phyloP scores from a whole-genome alignment of 2,113 vertebrate species.

The Ancistrus triradiatus region DNA sequence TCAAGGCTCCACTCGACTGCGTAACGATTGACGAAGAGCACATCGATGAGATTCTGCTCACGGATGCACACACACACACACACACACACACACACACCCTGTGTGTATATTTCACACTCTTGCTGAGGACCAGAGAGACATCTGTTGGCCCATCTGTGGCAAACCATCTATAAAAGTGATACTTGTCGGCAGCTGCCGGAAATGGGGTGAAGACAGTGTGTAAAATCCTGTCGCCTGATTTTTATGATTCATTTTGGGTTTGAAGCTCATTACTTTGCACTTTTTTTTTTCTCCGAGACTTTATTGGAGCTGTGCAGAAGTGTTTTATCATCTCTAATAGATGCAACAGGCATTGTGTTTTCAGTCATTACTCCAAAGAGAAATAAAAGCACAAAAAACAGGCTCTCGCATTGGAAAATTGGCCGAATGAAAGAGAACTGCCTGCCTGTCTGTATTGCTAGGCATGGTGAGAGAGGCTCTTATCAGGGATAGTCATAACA shows the following conservation, averaged over 20 bases:
- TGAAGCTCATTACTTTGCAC: neutral
- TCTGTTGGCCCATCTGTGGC: conserved; percentile 49
- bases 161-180: conserved; percentile 47
- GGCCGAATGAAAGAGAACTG: conserved; percentile 7
- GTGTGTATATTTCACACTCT: conserved; percentile 8
- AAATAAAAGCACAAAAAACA: conserved; percentile 8
- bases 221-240: conserved; percentile 20
- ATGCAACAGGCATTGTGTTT: conserved; percentile 13
- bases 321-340: conserved; percentile 12
- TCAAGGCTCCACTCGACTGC: conserved; percentile 35
- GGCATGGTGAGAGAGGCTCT: conserved; percentile 44
- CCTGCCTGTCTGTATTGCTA: conserved; percentile 52
- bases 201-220: conserved; percentile 32
- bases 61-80: conserved; percentile 18
- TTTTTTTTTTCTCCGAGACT: conserved; percentile 1
- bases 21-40: conserved; percentile 46
- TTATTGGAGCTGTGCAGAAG: conserved; percentile 4
- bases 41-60: conserved; percentile 26
- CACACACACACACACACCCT: conserved; percentile 10
- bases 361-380: neutral
- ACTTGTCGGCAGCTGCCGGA: conserved; percentile 42
- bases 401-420: conserved; percentile 10
- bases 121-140: conserved; percentile 45
- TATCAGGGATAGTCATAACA: conserved; percentile 73
- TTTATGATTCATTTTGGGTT: conserved; percentile 5